phyloP scores from a whole-genome alignment of 2,113 vertebrate species.

The Leiothrix lutea region DNA sequence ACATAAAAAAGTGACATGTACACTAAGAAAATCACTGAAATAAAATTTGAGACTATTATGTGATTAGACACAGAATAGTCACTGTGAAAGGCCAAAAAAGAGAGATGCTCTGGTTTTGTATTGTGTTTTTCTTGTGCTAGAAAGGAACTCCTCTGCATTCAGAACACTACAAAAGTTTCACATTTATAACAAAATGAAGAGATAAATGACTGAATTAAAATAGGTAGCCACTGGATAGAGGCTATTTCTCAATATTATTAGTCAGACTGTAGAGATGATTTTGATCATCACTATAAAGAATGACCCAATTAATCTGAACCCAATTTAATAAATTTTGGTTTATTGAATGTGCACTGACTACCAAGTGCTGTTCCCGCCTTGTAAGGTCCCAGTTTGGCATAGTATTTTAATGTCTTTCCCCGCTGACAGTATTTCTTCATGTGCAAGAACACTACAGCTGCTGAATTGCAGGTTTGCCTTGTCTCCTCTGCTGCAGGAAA shows the following conservation, averaged over 20 bases:
- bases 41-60: not conserved
- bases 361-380: not conserved
- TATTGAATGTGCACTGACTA: not conserved
- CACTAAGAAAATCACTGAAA: not conserved
- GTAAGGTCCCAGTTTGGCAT: not conserved
- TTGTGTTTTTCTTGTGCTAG: not conserved
- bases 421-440: not conserved
- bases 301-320: not conserved
- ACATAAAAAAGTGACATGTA: not conserved
- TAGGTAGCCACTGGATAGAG: not conserved
- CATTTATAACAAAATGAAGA: not conserved
- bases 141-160: not conserved
- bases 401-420: not conserved
- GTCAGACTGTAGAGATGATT: not conserved
- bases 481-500: not conserved
- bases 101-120: not conserved
- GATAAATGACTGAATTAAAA: not conserved
- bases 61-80: not conserved
- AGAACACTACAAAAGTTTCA: not conserved
- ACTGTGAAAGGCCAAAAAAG: not conserved
- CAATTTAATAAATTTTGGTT: not conserved
- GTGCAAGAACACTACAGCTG: not conserved
- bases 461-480: not conserved
- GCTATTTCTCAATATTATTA: not conserved
- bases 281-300: not conserved